A percentile compares a stretch with the other conserved stretches of the same genome.
Evolutionary conservation across 2,113 vertebrate species (phyloP).

Genomic region (Corythoichthys intestinalis): DNA sequence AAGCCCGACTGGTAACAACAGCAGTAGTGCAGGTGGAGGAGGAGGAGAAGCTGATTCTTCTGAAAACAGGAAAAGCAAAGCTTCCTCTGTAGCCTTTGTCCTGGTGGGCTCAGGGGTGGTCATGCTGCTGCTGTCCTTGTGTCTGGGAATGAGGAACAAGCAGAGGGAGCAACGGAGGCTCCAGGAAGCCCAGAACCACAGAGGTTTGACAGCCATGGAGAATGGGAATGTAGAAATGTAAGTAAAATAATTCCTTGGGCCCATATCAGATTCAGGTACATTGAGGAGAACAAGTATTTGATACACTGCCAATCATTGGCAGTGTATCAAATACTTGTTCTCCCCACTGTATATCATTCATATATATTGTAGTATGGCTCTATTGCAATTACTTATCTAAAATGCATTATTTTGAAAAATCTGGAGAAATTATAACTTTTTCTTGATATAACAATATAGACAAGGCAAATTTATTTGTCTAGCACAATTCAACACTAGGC

Average conservation of each 20-base stretch:
- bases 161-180: constrained; percentile 63
- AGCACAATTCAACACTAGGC: no score
- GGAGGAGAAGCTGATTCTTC: neutral
- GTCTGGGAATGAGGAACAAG: constrained; percentile 83
- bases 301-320: no score
- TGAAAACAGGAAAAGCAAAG: constrained; percentile 67
- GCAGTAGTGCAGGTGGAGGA: constrained; percentile 27
- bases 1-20: constrained; percentile 56
- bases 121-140: constrained; percentile 86
- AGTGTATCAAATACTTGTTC: no score
- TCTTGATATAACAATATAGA: no score
- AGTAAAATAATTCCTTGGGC: constrained; percentile 22
- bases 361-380: no score
- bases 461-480: no score
- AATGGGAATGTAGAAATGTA: constrained; percentile 49
- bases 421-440: no score
- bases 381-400: no score
- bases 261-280: no score
- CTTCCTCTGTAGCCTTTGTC: constrained; percentile 89
- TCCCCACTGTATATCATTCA: no score
- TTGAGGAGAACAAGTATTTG: no score
- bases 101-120: constrained; percentile 80
- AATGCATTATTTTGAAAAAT: no score
- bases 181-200: constrained; percentile 42
- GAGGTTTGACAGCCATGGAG: constrained; percentile 8